A percentile compares a stretch with the other conserved stretches of the same genome.
Evolutionary conservation across 2,113 vertebrate genomes (phyloP).

Genomic region (Puffinus mauretanicus): DNA sequence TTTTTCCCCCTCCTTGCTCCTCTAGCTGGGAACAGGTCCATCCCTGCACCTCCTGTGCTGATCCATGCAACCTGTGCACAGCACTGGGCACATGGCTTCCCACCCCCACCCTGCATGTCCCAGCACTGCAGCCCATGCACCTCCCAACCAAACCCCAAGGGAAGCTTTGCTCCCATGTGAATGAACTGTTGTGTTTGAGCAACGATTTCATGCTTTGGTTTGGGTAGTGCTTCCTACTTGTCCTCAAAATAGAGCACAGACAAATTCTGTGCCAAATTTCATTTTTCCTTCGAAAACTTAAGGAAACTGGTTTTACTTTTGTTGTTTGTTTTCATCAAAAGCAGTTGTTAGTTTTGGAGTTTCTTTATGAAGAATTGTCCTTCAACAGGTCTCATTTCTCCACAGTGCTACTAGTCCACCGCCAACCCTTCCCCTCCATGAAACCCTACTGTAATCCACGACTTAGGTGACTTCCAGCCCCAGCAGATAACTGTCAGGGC

Average conservation of each 20-base stretch:
- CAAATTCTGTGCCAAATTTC: not conserved
- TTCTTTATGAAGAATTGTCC: not conserved
- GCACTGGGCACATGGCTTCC: not conserved
- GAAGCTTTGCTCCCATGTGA: not conserved
- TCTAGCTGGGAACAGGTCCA: not conserved
- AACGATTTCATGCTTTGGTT: not conserved
- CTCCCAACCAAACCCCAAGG: not conserved
- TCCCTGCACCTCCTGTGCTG: not conserved
- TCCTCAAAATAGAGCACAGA: not conserved
- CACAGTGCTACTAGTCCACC: not conserved
- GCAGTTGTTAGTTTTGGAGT: not conserved
- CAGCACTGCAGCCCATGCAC: not conserved
- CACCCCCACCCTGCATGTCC: too few species aligned
- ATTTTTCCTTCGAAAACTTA: not conserved
- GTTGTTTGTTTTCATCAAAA: not conserved
- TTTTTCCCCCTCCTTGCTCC: not conserved
- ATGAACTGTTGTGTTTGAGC: not conserved
- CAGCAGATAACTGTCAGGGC: not conserved
- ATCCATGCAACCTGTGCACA: not conserved
- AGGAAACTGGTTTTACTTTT: not conserved
- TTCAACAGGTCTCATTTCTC: not conserved
- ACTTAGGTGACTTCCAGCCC: not conserved
- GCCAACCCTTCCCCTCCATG: not conserved
- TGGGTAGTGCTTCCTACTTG: not conserved
- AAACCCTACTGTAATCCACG: not conserved